phyloP scores from a whole-genome alignment of 2,113 vertebrate species.

The Benitochromis conjunctus region DNA sequence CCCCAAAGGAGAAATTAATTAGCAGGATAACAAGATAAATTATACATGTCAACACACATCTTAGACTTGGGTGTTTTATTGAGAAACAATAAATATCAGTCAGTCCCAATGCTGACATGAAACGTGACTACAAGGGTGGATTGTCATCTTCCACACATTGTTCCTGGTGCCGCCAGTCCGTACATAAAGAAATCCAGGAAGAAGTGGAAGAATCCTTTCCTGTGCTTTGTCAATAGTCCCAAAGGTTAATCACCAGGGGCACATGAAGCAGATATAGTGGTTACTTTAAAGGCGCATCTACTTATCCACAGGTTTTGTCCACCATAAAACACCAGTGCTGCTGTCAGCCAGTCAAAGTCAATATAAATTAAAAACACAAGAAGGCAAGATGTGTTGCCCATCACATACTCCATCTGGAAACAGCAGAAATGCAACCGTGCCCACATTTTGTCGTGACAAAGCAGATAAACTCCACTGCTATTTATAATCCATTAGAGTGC shows the following conservation, averaged over 20 bases:
- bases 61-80: slow-evolving; percentile 57
- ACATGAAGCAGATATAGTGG: not conserved
- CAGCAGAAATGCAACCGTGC: not conserved
- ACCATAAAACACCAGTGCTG: not conserved
- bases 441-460: not conserved
- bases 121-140: not conserved
- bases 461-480: not conserved
- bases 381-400: not conserved
- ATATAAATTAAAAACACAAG: slow-evolving; percentile 15
- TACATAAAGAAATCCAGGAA: not conserved
- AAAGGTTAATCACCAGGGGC: not conserved
- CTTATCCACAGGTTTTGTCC: not conserved
- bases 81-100: slow-evolving; percentile 64
- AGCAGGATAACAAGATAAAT: too few relatives aligned
- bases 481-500: not conserved
- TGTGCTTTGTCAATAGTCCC: not conserved
- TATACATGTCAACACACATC: not conserved
- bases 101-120: slow-evolving; percentile 1
- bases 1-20: too few relatives aligned
- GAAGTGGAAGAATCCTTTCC: not conserved
- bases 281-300: not conserved
- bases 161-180: not conserved
- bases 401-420: not conserved
- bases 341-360: not conserved
- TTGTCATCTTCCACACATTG: not conserved